phyloP scores from a whole-genome alignment of 2,888 invertebrate species.

The Stegophylla sp. region DNA sequence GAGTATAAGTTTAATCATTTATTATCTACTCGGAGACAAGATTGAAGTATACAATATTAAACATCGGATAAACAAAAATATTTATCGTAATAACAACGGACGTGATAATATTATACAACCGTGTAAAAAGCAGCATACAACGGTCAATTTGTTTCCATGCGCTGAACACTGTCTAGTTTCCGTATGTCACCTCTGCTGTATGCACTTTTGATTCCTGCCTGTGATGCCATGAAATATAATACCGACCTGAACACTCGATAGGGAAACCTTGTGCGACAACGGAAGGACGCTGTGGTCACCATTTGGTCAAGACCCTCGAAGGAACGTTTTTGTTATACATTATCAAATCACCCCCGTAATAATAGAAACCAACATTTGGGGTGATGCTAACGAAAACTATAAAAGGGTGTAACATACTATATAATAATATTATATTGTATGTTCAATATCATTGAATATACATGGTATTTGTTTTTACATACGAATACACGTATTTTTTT shows the following conservation, averaged over 20 bases:
- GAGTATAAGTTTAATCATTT: background rate
- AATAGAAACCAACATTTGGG: conserved; percentile 8
- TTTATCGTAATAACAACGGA: conserved; percentile 32
- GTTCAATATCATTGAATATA: too few relatives aligned
- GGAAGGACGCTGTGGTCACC: conserved; percentile 18
- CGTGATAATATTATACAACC: conserved; percentile 17
- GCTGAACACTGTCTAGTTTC: conserved; percentile 17
- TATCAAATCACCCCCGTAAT: conserved; percentile 16
- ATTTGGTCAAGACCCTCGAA: background rate
- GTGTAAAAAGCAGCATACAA: conserved; percentile 10
- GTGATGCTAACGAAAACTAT: background rate
- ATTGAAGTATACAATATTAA: background rate
- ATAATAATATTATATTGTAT: background rate
- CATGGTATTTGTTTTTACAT: too few relatives aligned
- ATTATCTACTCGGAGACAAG: background rate
- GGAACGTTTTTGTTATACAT: conserved; percentile 10
- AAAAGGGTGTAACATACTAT: background rate
- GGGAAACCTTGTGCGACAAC: conserved; percentile 25
- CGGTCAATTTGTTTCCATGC: background rate
- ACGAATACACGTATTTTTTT: too few relatives aligned
- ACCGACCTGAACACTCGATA: conserved; percentile 9
- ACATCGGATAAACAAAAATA: conserved; percentile 19
- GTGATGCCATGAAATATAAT: conserved; percentile 13
- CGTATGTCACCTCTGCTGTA: background rate
- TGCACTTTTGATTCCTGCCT: background rate